A percentile compares a stretch with the other conserved stretches of the same genome.
phyloP scores from a whole-genome alignment of 2,888 invertebrate genomes.

The Helobdella robusta region DNA sequence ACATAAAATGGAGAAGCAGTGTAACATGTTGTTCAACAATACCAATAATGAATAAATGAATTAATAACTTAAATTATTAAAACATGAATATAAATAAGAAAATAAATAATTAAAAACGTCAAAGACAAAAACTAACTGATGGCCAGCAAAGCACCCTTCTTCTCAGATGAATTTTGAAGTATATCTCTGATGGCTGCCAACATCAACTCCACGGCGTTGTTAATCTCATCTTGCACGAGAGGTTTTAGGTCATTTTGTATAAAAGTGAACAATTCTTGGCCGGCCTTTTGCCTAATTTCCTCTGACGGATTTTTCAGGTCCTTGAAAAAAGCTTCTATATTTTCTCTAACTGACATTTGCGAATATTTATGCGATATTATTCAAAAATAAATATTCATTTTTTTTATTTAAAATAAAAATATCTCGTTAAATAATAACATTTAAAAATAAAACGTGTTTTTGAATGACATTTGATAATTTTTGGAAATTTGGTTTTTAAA shows the following conservation, averaged over 20 bases:
- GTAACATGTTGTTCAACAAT: too few relatives aligned
- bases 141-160: slow-evolving; percentile 30
- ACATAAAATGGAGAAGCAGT: too few relatives aligned
- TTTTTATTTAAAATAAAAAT: too few relatives aligned
- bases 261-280: neutral
- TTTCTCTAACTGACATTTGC: too few relatives aligned
- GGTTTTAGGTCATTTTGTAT: neutral
- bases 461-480: too few relatives aligned
- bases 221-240: neutral
- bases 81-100: slow-evolving; percentile 1
- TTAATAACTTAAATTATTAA: neutral
- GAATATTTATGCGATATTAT: too few relatives aligned
- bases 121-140: slow-evolving; percentile 39
- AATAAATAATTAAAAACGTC: slow-evolving; percentile 71
- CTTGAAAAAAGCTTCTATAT: too few relatives aligned
- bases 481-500: too few relatives aligned
- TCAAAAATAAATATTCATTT: too few relatives aligned
- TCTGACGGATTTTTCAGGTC: too few relatives aligned
- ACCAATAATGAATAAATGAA: neutral
- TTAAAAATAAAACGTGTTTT: too few relatives aligned
- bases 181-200: neutral
- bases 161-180: slow-evolving; percentile 16
- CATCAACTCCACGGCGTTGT: neutral
- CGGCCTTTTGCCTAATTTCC: neutral
- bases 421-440: too few relatives aligned